Evolutionary conservation across 1,140 invertebrate species (phyloP), one percentile per base, ranked within the genome.

Genomic region (Condylostylus longicornis): DNA sequence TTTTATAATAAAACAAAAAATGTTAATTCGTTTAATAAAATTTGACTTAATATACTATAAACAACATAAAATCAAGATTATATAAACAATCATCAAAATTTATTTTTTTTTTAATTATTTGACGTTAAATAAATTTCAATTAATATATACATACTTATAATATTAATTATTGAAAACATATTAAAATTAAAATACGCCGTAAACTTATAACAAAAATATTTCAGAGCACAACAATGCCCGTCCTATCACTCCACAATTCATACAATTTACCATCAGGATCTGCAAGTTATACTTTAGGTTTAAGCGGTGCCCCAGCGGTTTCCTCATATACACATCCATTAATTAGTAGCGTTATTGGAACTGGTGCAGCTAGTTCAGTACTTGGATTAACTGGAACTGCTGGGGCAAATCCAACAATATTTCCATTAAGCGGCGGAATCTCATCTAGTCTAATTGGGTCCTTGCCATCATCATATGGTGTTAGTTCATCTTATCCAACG

Each of bases 141-240:
- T n/a, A 8, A 25, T 7, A 25, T 8, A 7, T 25, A n/a, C 23
- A 25, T 8, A 25, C 7, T 8, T 25, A 25, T n/a, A 25, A 25
- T 8, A 25, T 8, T 8, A 25, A 25, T 8, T 25, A 7, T 25
- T 8, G 23, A 25, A 8, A 25, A 25, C 7, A 25, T n/a, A n/a
- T 8, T n/a, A 25, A 8, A 25, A 25, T 7, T 31, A 7, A 18
- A 33, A 33, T 7, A 33, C 8, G 18, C 17, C 32, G 6, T 5
- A 14, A 31, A 1, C 7, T 13, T n/a, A n/a, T 4, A 23, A 23
- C n/a, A n/a, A n/a, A n/a, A n/a, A n/a, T n/a, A 58, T 70, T 68
- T 42, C 69, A 73, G 62, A 71, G 68, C 61, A 69, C 64, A 59
- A 74, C 69, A 39, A 72, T 70, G 70, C 68, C 68, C 39, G 69